These are phyloP conservation scores for Dexiosoma caninum DNA, from an alignment of 2,888 invertebrate genomes.

Conservation along the genomic window DNA sequence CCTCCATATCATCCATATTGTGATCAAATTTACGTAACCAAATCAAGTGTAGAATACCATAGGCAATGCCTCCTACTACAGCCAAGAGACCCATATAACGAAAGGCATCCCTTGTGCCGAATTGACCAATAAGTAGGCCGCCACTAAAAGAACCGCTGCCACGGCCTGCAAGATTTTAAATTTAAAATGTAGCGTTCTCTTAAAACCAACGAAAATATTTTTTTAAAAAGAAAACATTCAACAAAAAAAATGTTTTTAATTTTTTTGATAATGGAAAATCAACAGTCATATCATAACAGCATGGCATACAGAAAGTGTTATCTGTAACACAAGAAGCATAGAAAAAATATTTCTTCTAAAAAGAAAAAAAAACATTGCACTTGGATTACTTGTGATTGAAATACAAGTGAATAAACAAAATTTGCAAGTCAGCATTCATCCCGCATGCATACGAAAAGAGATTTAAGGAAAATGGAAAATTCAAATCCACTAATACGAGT, in stretches of 20 bases:
- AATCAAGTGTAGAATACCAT: conserved; percentile 84
- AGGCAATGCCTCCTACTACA: conserved; percentile 84
- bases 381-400: not conserved
- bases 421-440: not conserved
- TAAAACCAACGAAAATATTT: no score
- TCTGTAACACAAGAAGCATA: not conserved
- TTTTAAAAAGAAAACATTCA: not conserved
- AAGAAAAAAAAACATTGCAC: conserved; percentile 22
- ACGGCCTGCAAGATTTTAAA: conserved; percentile 79
- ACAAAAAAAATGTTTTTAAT: not conserved
- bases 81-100: conserved; percentile 87
- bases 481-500: not conserved
- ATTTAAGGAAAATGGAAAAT: conserved; percentile 18
- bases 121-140: conserved; percentile 85
- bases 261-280: conserved; percentile 17
- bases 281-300: not conserved
- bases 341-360: conserved; percentile 22
- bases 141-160: conserved; percentile 90
- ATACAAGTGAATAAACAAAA: conserved; percentile 7
- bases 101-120: conserved; percentile 88
- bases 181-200: no score
- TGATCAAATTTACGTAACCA: conserved; percentile 84
- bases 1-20: conserved; percentile 76
- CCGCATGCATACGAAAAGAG: not conserved
- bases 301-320: not conserved